These are phyloP conservation scores for Metridium senile DNA, from an alignment of 92 coral and sea anemone species.

Conservation along the genomic window DNA sequence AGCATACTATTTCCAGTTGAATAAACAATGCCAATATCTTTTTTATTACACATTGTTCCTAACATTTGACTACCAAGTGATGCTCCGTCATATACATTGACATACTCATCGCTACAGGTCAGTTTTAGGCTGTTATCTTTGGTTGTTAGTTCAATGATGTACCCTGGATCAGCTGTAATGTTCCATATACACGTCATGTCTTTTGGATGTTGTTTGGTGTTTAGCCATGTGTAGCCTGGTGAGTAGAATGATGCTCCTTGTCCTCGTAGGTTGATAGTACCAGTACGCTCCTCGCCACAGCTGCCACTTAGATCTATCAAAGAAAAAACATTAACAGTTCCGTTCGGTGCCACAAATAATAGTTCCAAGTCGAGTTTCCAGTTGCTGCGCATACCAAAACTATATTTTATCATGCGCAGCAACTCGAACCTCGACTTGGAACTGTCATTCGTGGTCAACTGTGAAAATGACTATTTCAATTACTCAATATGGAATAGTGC, in stretches of 20 bases:
- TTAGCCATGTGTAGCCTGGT: neutral
- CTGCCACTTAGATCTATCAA: conserved; percentile 10
- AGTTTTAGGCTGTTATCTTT: neutral
- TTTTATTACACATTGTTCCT: conserved; percentile 12
- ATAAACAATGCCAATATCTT: neutral
- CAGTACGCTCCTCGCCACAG: conserved; percentile 21
- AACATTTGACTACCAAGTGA: neutral
- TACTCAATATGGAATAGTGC: no score
- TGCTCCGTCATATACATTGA: conserved; percentile 7
- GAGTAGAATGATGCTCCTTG: conserved; percentile 18
- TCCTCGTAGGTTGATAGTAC: conserved; percentile 17
- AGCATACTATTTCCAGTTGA: conserved; percentile 17
- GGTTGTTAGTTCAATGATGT: neutral
- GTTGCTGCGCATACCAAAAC: no score
- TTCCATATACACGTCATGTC: conserved; percentile 37
- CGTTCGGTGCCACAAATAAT: no score
- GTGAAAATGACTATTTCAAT: no score
- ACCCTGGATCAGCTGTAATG: conserved; percentile 26
- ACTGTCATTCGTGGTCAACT: no score
- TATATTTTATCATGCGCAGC: no score
- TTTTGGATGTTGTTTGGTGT: conserved; percentile 8
- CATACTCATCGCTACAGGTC: conserved; percentile 15
- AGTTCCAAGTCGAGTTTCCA: no score
- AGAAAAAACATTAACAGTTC: neutral
- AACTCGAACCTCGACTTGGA: no score